phyloP scores from a whole-genome alignment of 1,140 invertebrate species.

The Rhyzopertha dominica region DNA sequence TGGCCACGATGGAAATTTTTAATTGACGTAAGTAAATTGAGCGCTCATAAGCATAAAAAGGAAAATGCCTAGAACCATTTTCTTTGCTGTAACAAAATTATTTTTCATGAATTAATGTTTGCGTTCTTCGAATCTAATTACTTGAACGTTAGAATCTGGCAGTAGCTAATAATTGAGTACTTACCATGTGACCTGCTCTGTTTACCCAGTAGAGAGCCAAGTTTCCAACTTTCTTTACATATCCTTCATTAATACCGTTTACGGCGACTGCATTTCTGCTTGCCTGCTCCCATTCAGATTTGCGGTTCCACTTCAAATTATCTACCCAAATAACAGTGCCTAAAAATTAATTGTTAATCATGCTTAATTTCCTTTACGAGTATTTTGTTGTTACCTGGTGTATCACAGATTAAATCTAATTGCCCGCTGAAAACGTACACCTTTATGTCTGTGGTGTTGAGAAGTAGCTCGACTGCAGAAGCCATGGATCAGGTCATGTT shows the following conservation, averaged over 20 bases:
- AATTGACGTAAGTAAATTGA: no score
- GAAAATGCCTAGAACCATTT: no score
- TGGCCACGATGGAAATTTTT: no score
- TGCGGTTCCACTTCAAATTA: constrained; percentile 56
- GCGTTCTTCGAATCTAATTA: no score
- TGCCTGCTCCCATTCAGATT: constrained; percentile 15
- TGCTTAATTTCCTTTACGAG: background rate
- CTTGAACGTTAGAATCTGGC: background rate
- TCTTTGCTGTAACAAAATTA: no score
- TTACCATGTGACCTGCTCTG: constrained; percentile 32
- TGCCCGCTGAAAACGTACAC: constrained; percentile 67
- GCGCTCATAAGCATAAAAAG: no score
- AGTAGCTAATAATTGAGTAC: constrained; percentile 4
- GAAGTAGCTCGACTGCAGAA: constrained; percentile 63
- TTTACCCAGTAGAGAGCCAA: constrained; percentile 31
- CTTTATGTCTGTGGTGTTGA: constrained; percentile 63
- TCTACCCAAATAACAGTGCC: constrained; percentile 68
- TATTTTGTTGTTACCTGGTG: constrained; percentile 50
- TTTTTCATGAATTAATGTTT: no score
- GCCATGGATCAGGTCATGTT: constrained; percentile 2
- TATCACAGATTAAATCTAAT: constrained; percentile 68
- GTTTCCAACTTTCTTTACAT: constrained; percentile 23
- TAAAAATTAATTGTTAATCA: constrained; percentile 35
- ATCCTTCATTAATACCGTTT: constrained; percentile 24
- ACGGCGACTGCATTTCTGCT: constrained; percentile 16